A percentile compares a stretch with the other conserved stretches of the same genome.
phyloP scores from a whole-genome alignment of 2,113 vertebrate species.

The Loxodonta africana region DNA sequence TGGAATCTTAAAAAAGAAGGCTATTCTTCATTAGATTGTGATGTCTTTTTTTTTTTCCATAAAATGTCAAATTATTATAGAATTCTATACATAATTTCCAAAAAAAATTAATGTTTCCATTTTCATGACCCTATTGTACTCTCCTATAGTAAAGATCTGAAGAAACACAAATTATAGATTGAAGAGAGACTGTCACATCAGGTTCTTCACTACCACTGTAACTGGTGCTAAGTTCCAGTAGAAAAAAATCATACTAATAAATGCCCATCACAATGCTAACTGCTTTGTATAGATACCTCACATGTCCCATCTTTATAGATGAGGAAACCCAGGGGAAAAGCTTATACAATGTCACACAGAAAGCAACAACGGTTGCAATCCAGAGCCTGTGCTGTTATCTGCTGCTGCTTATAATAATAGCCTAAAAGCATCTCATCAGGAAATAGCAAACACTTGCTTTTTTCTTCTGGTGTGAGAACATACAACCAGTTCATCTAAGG shows the following conservation, averaged over 20 bases:
- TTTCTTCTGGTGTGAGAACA: background rate
- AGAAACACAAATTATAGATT: background rate
- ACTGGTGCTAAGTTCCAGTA: background rate
- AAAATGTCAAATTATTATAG: background rate
- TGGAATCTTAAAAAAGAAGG: background rate
- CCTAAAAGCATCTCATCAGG: background rate
- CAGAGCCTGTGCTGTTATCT: background rate
- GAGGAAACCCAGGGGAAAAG: background rate
- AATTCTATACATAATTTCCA: background rate
- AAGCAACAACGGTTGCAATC: background rate
- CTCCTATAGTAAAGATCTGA: background rate
- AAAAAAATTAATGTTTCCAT: background rate
- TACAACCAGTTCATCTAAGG: background rate
- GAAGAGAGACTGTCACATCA: background rate
- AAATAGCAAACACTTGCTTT: background rate
- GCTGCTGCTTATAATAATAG: background rate
- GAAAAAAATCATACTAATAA: background rate
- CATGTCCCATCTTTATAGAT: background rate
- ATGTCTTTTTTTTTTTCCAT: background rate
- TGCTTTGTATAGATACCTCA: background rate
- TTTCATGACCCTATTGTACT: background rate
- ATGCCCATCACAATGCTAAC: background rate
- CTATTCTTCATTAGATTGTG: background rate
- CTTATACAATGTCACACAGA: background rate
- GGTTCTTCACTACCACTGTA: background rate